A percentile compares a stretch with the other conserved stretches of the same genome.
These are phyloP conservation scores for Thymelicus acteon DNA, from an alignment of 2,888 invertebrate species.

Conservation along the genomic window DNA sequence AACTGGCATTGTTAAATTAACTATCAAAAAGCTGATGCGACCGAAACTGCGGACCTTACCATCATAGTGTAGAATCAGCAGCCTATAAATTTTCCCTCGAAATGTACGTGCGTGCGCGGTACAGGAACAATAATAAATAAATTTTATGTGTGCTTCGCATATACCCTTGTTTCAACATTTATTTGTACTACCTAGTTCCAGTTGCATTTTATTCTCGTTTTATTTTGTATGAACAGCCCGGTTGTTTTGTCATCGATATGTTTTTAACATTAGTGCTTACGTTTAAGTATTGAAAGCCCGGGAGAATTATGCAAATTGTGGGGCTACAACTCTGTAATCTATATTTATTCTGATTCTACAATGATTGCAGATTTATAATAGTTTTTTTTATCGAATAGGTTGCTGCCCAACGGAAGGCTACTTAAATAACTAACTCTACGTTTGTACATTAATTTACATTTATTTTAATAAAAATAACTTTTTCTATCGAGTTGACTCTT, in stretches of 20 bases:
- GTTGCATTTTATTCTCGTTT: slow-evolving; percentile 43
- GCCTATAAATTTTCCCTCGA: slow-evolving; percentile 73
- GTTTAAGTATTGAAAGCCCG: no score
- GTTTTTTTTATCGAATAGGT: no score
- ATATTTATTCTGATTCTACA: no score
- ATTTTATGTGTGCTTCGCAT: slow-evolving; percentile 63
- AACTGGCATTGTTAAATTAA: slow-evolving; percentile 24
- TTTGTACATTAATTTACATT: no score
- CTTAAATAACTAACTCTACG: no score
- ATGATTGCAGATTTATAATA: no score
- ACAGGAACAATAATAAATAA: slow-evolving; percentile 74
- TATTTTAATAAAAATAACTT: no score
- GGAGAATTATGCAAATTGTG: no score
- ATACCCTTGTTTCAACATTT: slow-evolving; percentile 62
- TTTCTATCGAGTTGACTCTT: no score
- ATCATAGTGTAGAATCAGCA: slow-evolving; percentile 73
- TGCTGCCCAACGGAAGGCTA: no score
- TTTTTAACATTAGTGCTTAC: no score
- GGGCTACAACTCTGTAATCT: no score
- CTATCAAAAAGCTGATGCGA: slow-evolving; percentile 45
- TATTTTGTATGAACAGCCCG: slow-evolving; percentile 32
- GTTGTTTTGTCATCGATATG: slow-evolving; percentile 13
- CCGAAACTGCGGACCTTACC: slow-evolving; percentile 57
- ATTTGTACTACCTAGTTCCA: slow-evolving; percentile 52
- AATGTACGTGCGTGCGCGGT: slow-evolving; percentile 76